Evolutionary conservation across 2,888 invertebrate species (phyloP).

Genomic region (Callosobruchus maculatus): DNA sequence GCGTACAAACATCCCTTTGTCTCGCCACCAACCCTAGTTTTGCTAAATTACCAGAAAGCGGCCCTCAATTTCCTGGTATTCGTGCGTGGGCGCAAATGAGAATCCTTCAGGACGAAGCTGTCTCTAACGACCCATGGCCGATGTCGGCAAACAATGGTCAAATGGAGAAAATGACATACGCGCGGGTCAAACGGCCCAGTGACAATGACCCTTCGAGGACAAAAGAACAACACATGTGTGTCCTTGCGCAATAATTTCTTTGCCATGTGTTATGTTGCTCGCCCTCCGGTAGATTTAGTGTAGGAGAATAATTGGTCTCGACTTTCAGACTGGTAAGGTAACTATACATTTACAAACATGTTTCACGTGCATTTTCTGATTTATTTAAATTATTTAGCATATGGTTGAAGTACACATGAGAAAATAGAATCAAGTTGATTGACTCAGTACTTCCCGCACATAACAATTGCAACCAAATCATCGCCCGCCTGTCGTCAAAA

Average conservation of each 20-base stretch:
- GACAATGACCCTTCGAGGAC: neutral
- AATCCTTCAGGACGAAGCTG: neutral
- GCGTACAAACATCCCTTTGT: neutral
- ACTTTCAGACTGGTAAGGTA: too few relatives aligned
- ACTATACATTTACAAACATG: too few relatives aligned
- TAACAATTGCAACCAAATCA: too few relatives aligned
- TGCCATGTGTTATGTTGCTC: neutral
- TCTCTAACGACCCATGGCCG: slow-evolving; percentile 38
- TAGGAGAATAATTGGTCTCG: too few relatives aligned
- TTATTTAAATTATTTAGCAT: too few relatives aligned
- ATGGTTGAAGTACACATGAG: too few relatives aligned
- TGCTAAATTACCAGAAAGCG: neutral
- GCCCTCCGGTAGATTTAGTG: too few relatives aligned
- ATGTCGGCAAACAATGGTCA: slow-evolving; percentile 37
- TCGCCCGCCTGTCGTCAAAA: too few relatives aligned
- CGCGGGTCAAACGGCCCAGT: neutral
- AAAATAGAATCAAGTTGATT: too few relatives aligned
- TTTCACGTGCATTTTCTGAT: too few relatives aligned
- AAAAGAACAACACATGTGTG: neutral
- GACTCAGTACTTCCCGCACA: too few relatives aligned
- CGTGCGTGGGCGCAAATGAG: neutral
- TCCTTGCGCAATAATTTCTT: neutral
- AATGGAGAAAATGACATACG: neutral
- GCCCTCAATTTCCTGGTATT: neutral
- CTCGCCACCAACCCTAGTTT: neutral